Conservation (phyloP, 2,113 vertebrate species). For the Alectura lathami region DNA sequence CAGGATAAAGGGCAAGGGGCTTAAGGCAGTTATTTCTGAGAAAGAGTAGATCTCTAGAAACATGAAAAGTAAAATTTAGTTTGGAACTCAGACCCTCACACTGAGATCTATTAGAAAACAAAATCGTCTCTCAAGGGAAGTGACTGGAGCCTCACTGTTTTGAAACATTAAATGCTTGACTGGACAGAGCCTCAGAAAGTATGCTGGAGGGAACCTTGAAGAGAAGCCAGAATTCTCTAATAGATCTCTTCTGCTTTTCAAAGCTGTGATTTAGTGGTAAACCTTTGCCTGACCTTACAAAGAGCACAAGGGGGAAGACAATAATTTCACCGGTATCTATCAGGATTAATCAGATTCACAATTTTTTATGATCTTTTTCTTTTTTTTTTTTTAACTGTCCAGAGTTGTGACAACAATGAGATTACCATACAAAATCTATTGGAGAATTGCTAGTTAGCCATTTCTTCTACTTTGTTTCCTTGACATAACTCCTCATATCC, state of each 20-base stretch:
- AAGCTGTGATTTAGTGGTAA: background rate
- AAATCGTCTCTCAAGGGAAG: background rate
- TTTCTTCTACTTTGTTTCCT: background rate
- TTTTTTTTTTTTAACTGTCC: background rate
- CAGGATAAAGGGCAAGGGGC: background rate
- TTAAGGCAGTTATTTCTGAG: background rate
- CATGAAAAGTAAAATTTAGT: conserved; percentile 25
- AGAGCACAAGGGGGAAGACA: background rate
- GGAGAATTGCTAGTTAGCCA: background rate
- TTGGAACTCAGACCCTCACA: conserved; percentile 2
- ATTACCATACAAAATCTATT: background rate
- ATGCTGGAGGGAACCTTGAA: background rate
- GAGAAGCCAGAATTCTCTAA: background rate
- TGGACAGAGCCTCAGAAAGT: background rate
- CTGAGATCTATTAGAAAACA: background rate
- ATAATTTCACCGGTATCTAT: background rate
- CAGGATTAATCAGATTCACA: background rate
- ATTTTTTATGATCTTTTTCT: background rate
- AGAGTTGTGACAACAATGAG: background rate
- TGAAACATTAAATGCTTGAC: background rate
- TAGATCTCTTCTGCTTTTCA: background rate
- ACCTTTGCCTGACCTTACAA: background rate
- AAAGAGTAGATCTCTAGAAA: background rate
- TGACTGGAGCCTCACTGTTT: background rate
- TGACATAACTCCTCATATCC: background rate